These are phyloP conservation scores for Medauroidea extradentata DNA, from an alignment of 1,140 invertebrate genomes.

Conservation along the genomic window DNA sequence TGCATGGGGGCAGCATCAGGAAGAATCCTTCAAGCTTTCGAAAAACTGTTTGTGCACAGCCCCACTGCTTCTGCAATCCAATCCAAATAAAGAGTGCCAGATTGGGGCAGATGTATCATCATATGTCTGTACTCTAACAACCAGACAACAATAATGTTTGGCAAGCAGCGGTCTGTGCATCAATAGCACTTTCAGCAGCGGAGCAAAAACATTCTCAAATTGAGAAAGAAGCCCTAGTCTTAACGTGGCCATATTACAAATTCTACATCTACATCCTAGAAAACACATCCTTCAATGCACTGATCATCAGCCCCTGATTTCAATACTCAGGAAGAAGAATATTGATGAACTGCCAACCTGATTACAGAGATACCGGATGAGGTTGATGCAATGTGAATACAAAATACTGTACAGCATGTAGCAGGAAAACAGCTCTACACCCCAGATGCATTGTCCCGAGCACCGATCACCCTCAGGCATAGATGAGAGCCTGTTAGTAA, in stretches of 20 bases:
- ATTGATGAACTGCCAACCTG: background rate
- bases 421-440: no score
- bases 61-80: conserved; percentile 30
- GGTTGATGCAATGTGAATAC: background rate
- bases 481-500: no score
- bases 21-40: conserved; percentile 24
- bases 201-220: conserved; percentile 29
- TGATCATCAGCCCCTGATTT: background rate
- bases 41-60: conserved; percentile 24
- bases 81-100: conserved; percentile 24
- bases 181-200: conserved; percentile 17
- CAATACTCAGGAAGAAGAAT: background rate
- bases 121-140: conserved; percentile 24
- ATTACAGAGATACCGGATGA: background rate
- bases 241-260: conserved; percentile 21
- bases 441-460: no score
- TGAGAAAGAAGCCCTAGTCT: conserved; percentile 30
- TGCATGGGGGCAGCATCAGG: conserved; percentile 20
- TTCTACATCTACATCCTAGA: conserved; percentile 16
- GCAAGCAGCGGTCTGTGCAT: conserved; percentile 36
- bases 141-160: conserved; percentile 15
- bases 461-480: no score
- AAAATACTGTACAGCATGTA: no score
- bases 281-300: background rate
- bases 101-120: conserved; percentile 19